A percentile compares a stretch with the other conserved stretches of the same genome.
Evolutionary conservation across 2,888 invertebrate species (phyloP).

Genomic region (Rhodophaea formosa): DNA sequence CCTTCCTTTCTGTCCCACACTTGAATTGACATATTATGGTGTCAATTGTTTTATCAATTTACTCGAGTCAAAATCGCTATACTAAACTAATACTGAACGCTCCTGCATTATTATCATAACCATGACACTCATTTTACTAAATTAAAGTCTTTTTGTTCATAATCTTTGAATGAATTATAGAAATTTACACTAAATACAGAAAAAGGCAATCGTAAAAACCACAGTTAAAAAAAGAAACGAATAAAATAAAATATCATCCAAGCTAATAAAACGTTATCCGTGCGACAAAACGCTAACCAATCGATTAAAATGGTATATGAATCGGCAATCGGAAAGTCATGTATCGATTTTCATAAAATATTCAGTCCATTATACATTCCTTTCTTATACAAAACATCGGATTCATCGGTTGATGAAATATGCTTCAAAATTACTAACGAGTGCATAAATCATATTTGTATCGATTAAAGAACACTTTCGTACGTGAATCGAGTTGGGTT

Average conservation of each 20-base stretch:
- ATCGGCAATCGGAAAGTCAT: conserved; percentile 7
- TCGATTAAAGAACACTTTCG: conserved; percentile 26
- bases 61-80: too few relatives aligned
- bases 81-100: too few relatives aligned
- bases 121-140: too few relatives aligned
- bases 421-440: conserved; percentile 16
- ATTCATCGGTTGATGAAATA: conserved; percentile 14
- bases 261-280: not conserved
- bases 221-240: not conserved
- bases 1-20: too few relatives aligned
- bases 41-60: too few relatives aligned
- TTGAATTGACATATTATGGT: too few relatives aligned
- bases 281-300: conserved; percentile 6
- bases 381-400: conserved; percentile 16
- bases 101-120: too few relatives aligned
- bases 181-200: too few relatives aligned
- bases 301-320: conserved; percentile 11
- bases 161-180: too few relatives aligned
- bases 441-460: conserved; percentile 18
- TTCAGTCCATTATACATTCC: conserved; percentile 16
- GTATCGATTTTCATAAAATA: conserved; percentile 19
- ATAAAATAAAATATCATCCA: not conserved
- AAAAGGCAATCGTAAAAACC: too few relatives aligned
- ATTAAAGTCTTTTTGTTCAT: too few relatives aligned
- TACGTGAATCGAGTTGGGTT: conserved; percentile 21